Percentiles rank a stretch among this genome's conserved stretches.
Evolutionary conservation across 2,113 vertebrate genomes (phyloP).

Genomic region (Pelodiscus sinensis): DNA sequence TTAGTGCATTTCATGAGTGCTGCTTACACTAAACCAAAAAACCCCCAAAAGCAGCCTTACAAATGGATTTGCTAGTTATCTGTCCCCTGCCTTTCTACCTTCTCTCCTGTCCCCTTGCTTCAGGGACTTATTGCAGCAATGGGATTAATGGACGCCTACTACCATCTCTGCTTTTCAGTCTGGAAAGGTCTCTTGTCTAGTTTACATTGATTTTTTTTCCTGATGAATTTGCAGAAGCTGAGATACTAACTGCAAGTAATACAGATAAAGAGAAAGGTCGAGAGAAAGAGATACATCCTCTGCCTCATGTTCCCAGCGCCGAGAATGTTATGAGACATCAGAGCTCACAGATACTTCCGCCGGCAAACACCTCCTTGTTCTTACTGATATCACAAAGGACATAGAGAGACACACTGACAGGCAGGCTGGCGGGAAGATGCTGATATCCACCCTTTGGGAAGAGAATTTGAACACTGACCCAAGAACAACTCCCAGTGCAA

Average conservation of each 20-base stretch:
- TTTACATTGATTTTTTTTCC: conserved; percentile 80
- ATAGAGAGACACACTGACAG: conserved; percentile 33
- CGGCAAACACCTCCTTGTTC: conserved; percentile 19
- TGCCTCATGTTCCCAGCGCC: neutral
- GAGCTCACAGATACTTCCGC: neutral
- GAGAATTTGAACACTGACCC: neutral
- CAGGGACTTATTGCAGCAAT: conserved; percentile 40
- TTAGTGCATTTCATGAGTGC: conserved; percentile 38
- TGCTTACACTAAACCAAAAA: conserved; percentile 24
- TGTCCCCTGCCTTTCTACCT: neutral
- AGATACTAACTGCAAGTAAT: conserved; percentile 59
- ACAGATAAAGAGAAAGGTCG: conserved; percentile 51
- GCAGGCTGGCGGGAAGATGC: neutral
- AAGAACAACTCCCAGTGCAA: neutral
- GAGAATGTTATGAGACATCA: neutral
- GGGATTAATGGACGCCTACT: conserved; percentile 64
- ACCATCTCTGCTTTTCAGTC: conserved; percentile 64
- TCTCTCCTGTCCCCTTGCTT: neutral
- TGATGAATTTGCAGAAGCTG: conserved; percentile 77
- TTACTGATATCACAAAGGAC: conserved; percentile 41
- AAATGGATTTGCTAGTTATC: conserved; percentile 2
- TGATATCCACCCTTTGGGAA: conserved; percentile 32
- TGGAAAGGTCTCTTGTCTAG: conserved; percentile 68
- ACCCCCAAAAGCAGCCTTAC: neutral
- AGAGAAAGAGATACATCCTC: conserved; percentile 20